phyloP scores from a whole-genome alignment of 2,797 vertebrate genomes.

The Hipposideros larvatus region DNA sequence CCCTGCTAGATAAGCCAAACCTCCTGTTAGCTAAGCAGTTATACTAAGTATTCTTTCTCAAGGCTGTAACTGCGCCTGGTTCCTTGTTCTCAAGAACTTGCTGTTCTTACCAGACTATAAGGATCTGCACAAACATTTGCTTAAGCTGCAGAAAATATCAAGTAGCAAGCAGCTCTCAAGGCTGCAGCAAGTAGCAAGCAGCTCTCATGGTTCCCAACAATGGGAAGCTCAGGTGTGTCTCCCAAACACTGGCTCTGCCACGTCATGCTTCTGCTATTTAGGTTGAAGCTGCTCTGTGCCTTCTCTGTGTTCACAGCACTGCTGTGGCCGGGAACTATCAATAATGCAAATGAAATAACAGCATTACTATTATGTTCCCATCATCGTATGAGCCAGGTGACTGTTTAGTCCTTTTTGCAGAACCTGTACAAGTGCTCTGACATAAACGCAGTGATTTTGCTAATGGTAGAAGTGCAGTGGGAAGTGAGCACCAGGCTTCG shows the following conservation, averaged over 20 bases:
- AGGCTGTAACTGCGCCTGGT: too few relatives aligned
- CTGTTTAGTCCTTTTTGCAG: not conserved
- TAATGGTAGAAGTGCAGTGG: too few relatives aligned
- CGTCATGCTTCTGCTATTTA: not conserved
- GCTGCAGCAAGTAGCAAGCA: too few relatives aligned
- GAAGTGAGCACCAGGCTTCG: not conserved
- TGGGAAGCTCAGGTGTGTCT: not conserved
- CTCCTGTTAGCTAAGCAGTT: too few relatives aligned
- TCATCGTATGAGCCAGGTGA: fast-evolving
- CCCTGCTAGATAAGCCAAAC: too few relatives aligned
- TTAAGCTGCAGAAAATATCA: too few relatives aligned
- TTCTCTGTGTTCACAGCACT: not conserved
- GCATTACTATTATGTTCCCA: fast-evolving
- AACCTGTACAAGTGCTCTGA: not conserved
- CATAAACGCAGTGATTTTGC: not conserved
- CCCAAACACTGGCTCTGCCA: fast-evolving
- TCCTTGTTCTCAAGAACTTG: too few relatives aligned
- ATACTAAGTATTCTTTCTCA: too few relatives aligned
- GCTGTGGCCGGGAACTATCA: not conserved
- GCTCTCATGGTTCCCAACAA: too few relatives aligned
- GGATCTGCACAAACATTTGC: too few relatives aligned
- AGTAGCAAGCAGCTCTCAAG: too few relatives aligned
- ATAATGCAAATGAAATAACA: not conserved
- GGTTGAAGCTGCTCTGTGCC: not conserved
- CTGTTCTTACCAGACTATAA: too few relatives aligned